Conservation (phyloP, 2,797 vertebrate species). For the Chelon auratus region DNA sequence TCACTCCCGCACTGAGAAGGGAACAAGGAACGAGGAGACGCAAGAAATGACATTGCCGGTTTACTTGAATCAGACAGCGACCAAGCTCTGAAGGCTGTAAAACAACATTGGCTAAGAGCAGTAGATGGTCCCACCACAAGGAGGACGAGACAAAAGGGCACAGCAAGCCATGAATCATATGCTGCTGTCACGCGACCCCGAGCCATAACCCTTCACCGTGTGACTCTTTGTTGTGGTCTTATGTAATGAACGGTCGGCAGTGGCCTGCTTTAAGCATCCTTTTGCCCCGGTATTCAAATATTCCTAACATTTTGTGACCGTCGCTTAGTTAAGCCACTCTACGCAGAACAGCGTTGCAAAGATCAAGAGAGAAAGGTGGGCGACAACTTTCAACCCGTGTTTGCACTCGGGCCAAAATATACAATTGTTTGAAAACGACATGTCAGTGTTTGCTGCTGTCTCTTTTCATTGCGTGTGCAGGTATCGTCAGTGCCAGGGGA, state of each 20-base stretch:
- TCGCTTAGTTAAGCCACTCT: slow-evolving; percentile 36
- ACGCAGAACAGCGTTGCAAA: slow-evolving; percentile 12
- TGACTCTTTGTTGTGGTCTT: slow-evolving; percentile 81
- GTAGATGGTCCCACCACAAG: slow-evolving; percentile 75
- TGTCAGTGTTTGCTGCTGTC: slow-evolving; percentile 6
- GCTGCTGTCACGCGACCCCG: slow-evolving; percentile 81
- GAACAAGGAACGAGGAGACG: slow-evolving; percentile 44
- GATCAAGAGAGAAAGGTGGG: slow-evolving; percentile 21
- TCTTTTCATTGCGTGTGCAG: not conserved
- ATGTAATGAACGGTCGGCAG: slow-evolving; percentile 74
- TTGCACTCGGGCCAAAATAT: slow-evolving; percentile 14
- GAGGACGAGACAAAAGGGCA: slow-evolving; percentile 81
- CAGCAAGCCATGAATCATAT: slow-evolving; percentile 82
- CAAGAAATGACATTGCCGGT: slow-evolving; percentile 72
- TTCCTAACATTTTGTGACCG: slow-evolving; percentile 52
- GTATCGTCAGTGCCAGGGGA: not conserved
- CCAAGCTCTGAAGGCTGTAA: slow-evolving; percentile 68
- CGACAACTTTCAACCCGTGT: not conserved
- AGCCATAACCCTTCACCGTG: slow-evolving; percentile 78
- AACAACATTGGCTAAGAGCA: slow-evolving; percentile 77
- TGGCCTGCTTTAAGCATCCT: slow-evolving; percentile 70
- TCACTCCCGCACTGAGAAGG: slow-evolving; percentile 48
- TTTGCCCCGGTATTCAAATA: slow-evolving; percentile 72
- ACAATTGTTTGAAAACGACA: slow-evolving; percentile 6
- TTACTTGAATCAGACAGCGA: slow-evolving; percentile 61